Evolutionary conservation across 2,888 invertebrate genomes (phyloP).

Genomic region (Opisthograptis luteolata): DNA sequence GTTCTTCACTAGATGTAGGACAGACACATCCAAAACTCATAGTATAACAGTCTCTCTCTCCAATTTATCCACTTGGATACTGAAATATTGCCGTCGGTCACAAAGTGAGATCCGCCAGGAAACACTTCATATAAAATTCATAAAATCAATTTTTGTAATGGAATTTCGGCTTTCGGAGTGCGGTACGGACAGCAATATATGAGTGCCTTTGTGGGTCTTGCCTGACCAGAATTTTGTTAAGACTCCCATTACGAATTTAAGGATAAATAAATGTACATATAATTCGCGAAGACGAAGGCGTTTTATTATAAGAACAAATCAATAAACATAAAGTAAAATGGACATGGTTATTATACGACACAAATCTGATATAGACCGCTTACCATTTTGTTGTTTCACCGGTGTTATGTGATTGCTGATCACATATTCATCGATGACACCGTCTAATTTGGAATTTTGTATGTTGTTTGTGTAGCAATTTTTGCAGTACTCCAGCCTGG

Average conservation of each 20-base stretch:
- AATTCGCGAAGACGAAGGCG: too few species aligned
- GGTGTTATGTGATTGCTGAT: conserved; percentile 78
- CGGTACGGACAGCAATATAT: conserved; percentile 21
- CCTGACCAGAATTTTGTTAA: conserved; percentile 5
- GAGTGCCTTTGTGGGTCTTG: conserved; percentile 21
- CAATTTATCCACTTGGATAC: conserved; percentile 2
- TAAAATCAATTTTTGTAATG: conserved; percentile 34
- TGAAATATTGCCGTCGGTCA: conserved; percentile 2
- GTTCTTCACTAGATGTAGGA: too few species aligned
- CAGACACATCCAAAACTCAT: conserved; percentile 1
- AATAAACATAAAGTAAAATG: background rate
- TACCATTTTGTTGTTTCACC: conserved; percentile 78
- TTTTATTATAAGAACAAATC: background rate
- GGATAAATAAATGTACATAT: background rate
- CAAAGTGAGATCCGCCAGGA: conserved; percentile 1
- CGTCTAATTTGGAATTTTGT: conserved; percentile 77
- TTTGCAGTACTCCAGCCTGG: conserved; percentile 86
- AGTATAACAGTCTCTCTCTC: conserved; percentile 3
- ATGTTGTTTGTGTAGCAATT: conserved; percentile 94
- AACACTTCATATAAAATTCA: conserved; percentile 27
- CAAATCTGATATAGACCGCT: conserved; percentile 35
- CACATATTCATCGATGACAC: conserved; percentile 78
- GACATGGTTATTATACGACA: background rate
- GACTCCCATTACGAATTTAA: conserved; percentile 9
- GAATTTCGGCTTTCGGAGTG: conserved; percentile 27